Evolutionary conservation across 37 sponge, comb jelly and placozoan genomes (phyloP).

Genomic region (Diacarnus erythraeanus): DNA sequence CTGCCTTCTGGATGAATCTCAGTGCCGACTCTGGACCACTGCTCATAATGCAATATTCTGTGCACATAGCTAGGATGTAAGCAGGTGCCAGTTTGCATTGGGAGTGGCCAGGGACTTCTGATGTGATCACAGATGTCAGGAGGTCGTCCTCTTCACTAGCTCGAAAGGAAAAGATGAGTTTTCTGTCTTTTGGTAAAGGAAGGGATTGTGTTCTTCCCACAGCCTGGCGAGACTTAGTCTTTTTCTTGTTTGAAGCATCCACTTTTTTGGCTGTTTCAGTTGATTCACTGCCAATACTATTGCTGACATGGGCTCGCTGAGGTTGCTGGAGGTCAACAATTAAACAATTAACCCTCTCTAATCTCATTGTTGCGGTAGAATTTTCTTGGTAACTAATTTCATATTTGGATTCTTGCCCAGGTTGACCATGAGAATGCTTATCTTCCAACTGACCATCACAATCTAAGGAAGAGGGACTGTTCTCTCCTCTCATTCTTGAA

Average conservation of each 20-base stretch:
- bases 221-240: not conserved
- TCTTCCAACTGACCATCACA: too few relatives aligned
- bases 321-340: not conserved
- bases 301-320: not conserved
- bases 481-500: not conserved
- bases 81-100: conserved; percentile 58
- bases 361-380: not conserved
- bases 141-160: conserved; percentile 32
- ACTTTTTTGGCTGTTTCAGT: not conserved
- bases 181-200: conserved; percentile 18
- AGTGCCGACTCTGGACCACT: conserved; percentile 6
- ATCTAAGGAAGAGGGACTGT: too few relatives aligned
- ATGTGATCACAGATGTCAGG: conserved; percentile 9
- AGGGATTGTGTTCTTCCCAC: conserved; percentile 3
- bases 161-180: conserved; percentile 31
- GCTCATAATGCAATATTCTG: conserved; percentile 43
- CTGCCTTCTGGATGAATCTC: conserved; percentile 40
- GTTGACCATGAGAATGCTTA: not conserved
- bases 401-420: not conserved
- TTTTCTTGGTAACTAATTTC: too few relatives aligned
- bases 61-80: conserved; percentile 56
- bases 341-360: not conserved
- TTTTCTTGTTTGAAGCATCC: not conserved
- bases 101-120: not conserved
- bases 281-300: not conserved